These are phyloP conservation scores for Todus mexicanus DNA, from an alignment of 2,797 vertebrate genomes.

Conservation along the genomic window DNA sequence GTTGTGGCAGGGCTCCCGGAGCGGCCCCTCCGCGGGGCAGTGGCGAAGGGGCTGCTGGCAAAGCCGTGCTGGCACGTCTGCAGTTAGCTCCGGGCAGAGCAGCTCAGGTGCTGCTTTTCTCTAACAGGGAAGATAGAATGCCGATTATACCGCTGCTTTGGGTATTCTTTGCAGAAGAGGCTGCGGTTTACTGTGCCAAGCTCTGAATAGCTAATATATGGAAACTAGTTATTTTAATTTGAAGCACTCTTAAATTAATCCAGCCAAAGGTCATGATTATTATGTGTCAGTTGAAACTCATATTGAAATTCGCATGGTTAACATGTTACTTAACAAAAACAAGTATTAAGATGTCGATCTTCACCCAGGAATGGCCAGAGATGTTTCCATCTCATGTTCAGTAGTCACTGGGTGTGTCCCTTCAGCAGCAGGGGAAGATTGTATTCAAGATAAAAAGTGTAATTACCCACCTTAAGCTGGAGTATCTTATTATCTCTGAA, in stretches of 20 bases:
- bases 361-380: fast-evolving
- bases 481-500: not conserved
- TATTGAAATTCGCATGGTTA: no score
- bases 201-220: not conserved
- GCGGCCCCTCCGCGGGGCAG: not conserved
- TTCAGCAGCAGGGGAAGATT: no score
- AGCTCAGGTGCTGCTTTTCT: fast-evolving
- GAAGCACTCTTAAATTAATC: not conserved
- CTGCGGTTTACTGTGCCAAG: fast-evolving
- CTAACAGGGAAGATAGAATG: no score
- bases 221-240: no score
- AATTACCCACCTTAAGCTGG: not conserved
- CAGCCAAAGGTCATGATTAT: not conserved
- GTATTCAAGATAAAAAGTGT: fast-evolving
- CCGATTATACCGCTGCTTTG: fast-evolving
- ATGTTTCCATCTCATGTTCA: no score
- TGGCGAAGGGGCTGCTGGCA: not conserved
- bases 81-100: fast-evolving
- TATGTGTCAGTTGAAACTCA: fast-evolving
- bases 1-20: no score
- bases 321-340: not conserved
- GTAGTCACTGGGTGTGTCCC: fast-evolving
- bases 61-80: not conserved
- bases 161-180: not conserved
- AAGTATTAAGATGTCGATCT: fast-evolving